A percentile compares a stretch with the other conserved stretches of the same genome.
Conservation (phyloP, 2,888 invertebrate genomes). For the Philhelius pedissequus region DNA sequence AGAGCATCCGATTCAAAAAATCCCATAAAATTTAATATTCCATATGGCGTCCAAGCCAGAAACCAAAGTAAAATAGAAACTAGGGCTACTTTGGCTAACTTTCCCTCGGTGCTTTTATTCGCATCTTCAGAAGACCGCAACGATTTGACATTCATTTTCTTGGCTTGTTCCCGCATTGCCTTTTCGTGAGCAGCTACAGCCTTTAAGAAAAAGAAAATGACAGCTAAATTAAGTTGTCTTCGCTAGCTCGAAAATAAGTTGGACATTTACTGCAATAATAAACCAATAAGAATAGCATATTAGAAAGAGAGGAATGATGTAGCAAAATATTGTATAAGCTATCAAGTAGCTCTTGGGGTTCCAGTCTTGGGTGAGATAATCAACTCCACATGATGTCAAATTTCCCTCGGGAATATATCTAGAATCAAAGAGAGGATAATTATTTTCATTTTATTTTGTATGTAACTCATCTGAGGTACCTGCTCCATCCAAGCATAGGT, state of each 20-base stretch:
- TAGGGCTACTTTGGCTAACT: slow-evolving; percentile 81
- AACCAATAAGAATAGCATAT: slow-evolving; percentile 82
- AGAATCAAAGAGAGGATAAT: not conserved
- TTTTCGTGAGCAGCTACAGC: slow-evolving; percentile 81
- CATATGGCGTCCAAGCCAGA: slow-evolving; percentile 88
- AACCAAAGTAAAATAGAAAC: slow-evolving; percentile 83
- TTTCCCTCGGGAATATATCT: slow-evolving; percentile 81
- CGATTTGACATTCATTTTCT: slow-evolving; percentile 82
- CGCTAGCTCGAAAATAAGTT: not conserved
- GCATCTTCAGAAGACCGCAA: slow-evolving; percentile 80
- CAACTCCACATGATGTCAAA: slow-evolving; percentile 82
- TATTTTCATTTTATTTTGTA: not conserved
- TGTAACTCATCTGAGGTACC: slow-evolving; percentile 72
- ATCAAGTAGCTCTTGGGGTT: slow-evolving; percentile 79
- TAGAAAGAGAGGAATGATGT: slow-evolving; percentile 79
- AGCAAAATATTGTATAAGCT: slow-evolving; percentile 79
- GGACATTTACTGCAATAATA: slow-evolving; percentile 80
- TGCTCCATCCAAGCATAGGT: slow-evolving; percentile 82
- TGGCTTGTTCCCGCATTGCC: slow-evolving; percentile 81
- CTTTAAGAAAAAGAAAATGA: slow-evolving; percentile 76
- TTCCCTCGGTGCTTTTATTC: slow-evolving; percentile 79
- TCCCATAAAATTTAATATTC: slow-evolving; percentile 88
- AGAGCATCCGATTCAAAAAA: slow-evolving; percentile 86
- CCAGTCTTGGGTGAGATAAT: slow-evolving; percentile 80
- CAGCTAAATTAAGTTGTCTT: not conserved